These are phyloP conservation scores for Bombus pascuorum DNA, from an alignment of 1,140 invertebrate species.

Conservation along the genomic window DNA sequence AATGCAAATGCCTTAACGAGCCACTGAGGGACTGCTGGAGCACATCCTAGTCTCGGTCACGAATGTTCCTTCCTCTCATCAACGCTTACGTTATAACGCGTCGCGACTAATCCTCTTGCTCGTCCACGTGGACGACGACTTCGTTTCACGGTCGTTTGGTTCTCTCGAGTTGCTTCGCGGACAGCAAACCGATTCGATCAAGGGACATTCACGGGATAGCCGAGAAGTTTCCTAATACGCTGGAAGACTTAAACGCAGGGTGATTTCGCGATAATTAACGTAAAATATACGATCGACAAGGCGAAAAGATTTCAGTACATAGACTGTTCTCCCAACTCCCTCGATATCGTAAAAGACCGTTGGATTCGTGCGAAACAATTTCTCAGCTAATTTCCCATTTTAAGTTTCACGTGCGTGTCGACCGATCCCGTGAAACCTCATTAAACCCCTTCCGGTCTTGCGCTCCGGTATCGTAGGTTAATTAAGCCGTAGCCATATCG, in stretches of 20 bases:
- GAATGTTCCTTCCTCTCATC: slow-evolving; percentile 78
- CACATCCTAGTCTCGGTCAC: slow-evolving; percentile 77
- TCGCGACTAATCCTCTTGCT: slow-evolving; percentile 42
- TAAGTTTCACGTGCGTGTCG: slow-evolving; percentile 58
- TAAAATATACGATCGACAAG: neutral
- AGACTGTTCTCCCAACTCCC: neutral
- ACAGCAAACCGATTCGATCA: slow-evolving; percentile 18
- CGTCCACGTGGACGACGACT: slow-evolving; percentile 13
- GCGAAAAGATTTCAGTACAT: neutral
- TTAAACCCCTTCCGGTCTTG: slow-evolving; percentile 56
- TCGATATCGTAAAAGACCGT: neutral
- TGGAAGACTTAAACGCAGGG: accelerated
- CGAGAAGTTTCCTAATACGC: neutral
- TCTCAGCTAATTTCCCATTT: slow-evolving; percentile 52
- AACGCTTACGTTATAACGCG: slow-evolving; percentile 70
- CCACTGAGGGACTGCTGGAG: slow-evolving; percentile 80
- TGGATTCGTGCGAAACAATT: slow-evolving; percentile 25
- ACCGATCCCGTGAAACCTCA: slow-evolving; percentile 54
- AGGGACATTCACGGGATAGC: neutral
- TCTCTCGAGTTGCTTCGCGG: neutral
- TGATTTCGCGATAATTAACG: neutral
- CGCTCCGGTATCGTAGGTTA: slow-evolving; percentile 44
- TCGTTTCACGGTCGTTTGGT: neutral
- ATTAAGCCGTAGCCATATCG: slow-evolving; percentile 68
- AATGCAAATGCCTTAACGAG: slow-evolving; percentile 83